These are phyloP conservation scores for Enoplosus armatus DNA, from an alignment of 2,797 vertebrate species.

Conservation along the genomic window DNA sequence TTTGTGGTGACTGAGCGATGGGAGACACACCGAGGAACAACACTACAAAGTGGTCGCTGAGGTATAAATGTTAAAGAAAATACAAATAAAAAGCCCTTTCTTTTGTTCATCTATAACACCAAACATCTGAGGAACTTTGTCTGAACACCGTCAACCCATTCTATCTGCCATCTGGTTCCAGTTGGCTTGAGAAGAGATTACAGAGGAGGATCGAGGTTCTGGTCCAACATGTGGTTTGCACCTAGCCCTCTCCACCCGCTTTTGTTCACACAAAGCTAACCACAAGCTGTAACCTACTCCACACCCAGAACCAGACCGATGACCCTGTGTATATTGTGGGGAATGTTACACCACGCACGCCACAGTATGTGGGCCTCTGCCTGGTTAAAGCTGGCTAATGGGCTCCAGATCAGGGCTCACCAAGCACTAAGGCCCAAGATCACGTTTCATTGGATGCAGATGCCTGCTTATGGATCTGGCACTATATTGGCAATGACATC, in stretches of 20 bases:
- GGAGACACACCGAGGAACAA: conserved; percentile 19
- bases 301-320: conserved; percentile 40
- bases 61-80: conserved; percentile 40
- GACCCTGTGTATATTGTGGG: conserved; percentile 17
- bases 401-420: conserved; percentile 63
- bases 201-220: conserved; percentile 43
- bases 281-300: conserved; percentile 56
- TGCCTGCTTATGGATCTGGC: conserved; percentile 61
- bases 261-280: conserved; percentile 56
- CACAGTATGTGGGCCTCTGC: conserved; percentile 42
- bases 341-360: conserved; percentile 34
- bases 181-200: conserved; percentile 45
- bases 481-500: conserved; percentile 70
- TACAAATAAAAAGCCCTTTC: background rate
- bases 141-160: conserved; percentile 46
- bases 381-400: conserved; percentile 67
- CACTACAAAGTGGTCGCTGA: conserved; percentile 42
- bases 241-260: conserved; percentile 37
- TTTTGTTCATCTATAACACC: conserved; percentile 47
- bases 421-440: conserved; percentile 38
- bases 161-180: conserved; percentile 66
- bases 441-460: conserved; percentile 71
- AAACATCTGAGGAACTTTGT: conserved; percentile 57
- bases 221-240: conserved; percentile 72
- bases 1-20: conserved; percentile 15